Evolutionary conservation across 2,797 vertebrate species (phyloP).

Genomic region (Anniella stebbinsi): DNA sequence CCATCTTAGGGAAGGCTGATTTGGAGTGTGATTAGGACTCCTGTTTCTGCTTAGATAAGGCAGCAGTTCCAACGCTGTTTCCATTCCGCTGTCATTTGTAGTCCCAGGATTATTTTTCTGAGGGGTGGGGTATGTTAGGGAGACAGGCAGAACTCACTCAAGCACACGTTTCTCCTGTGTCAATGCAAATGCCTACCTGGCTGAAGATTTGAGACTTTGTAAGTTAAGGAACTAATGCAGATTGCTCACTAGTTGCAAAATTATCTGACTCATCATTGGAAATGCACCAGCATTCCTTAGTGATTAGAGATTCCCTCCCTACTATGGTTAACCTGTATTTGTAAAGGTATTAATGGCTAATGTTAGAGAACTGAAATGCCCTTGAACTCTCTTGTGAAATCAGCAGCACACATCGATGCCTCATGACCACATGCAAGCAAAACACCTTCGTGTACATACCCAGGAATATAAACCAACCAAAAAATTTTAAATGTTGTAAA

Average conservation of each 20-base stretch:
- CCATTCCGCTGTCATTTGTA: background rate
- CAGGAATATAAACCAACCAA: background rate
- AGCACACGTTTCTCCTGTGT: background rate
- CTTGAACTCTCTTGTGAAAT: slow-evolving; percentile 58
- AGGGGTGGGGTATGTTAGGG: background rate
- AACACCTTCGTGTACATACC: background rate
- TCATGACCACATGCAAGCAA: background rate
- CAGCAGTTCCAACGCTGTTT: background rate
- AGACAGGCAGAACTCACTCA: background rate
- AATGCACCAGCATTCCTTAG: slow-evolving; percentile 37
- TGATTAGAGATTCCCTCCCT: slow-evolving; percentile 16
- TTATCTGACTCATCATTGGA: background rate
- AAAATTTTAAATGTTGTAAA: background rate
- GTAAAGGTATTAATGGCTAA: slow-evolving; percentile 48
- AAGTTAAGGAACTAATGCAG: background rate
- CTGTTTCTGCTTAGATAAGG: background rate
- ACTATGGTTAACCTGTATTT: slow-evolving; percentile 20
- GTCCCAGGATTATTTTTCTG: background rate
- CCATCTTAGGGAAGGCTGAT: no score
- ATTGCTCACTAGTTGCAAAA: background rate
- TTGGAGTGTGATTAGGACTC: background rate
- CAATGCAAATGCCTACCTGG: background rate
- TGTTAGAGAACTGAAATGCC: slow-evolving; percentile 38
- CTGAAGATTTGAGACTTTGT: background rate
- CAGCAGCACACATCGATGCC: slow-evolving; percentile 20